Percentiles rank a stretch among this genome's conserved stretches.
Conservation (phyloP, 1,140 invertebrate species). For the Drosophila bocki region DNA sequence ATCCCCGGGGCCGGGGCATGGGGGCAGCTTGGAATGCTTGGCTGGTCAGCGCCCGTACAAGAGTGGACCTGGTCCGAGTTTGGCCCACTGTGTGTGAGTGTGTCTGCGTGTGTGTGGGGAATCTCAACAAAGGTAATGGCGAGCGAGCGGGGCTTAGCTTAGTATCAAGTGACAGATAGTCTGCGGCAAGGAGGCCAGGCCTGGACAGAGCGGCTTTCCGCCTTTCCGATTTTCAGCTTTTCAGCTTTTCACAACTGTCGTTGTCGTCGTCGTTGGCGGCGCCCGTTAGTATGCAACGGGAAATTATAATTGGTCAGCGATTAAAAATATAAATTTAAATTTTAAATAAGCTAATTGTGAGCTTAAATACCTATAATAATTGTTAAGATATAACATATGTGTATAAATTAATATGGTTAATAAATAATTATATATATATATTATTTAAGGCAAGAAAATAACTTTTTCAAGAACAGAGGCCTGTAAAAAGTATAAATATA, state of each 20-base stretch:
- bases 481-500: neutral
- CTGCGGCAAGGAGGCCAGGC: constrained; percentile 74
- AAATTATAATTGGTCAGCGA: constrained; percentile 5
- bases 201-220: constrained; percentile 4
- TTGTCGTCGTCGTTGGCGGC: neutral
- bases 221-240: constrained; percentile 16
- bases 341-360: neutral
- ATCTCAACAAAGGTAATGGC: constrained; percentile 72
- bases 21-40: constrained; percentile 70
- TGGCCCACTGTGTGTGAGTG: constrained; percentile 6
- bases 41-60: constrained; percentile 79
- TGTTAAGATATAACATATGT: neutral
- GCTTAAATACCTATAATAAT: neutral
- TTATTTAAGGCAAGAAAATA: neutral
- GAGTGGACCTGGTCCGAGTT: constrained; percentile 9
- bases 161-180: constrained; percentile 81
- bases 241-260: constrained; percentile 16
- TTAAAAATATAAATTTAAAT: neutral
- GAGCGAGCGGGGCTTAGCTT: constrained; percentile 53
- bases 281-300: neutral
- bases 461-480: neutral
- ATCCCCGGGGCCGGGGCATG: constrained; percentile 34
- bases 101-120: constrained; percentile 44
- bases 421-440: neutral
- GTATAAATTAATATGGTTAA: neutral